phyloP scores from a whole-genome alignment of 2,797 vertebrate genomes.

The Eleutherodactylus coqui region DNA sequence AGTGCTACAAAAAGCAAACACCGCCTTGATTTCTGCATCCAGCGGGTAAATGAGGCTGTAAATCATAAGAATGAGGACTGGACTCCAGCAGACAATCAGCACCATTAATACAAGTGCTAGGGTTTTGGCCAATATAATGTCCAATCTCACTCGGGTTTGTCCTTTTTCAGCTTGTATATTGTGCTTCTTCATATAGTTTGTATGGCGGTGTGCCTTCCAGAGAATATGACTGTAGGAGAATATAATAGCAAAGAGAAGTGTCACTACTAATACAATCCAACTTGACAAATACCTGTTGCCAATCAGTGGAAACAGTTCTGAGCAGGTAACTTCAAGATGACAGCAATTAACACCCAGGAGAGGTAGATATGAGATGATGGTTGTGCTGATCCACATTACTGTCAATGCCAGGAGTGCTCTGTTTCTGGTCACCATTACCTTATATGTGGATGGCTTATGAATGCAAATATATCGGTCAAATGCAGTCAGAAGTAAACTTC shows the following conservation, averaged over 20 bases:
- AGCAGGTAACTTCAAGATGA: conserved; percentile 75
- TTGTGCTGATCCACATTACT: conserved; percentile 80
- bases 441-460: conserved; percentile 81
- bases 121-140: conserved; percentile 88
- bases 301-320: conserved; percentile 86
- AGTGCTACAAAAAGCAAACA: conserved; percentile 90
- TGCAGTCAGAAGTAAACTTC: conserved; percentile 90
- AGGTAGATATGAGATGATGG: conserved; percentile 83
- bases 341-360: conserved; percentile 92
- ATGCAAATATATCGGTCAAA: conserved; percentile 93
- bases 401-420: conserved; percentile 79
- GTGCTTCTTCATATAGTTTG: conserved; percentile 77
- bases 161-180: conserved; percentile 67
- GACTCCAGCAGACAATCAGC: conserved; percentile 87
- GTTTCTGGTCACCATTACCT: conserved; percentile 81
- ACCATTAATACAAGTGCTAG: conserved; percentile 86
- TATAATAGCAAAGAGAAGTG: conserved; percentile 82
- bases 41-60: conserved; percentile 77
- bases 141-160: conserved; percentile 82
- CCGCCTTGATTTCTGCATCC: conserved; percentile 73
- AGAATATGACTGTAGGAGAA: conserved; percentile 84
- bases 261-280: conserved; percentile 80
- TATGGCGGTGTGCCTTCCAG: conserved; percentile 86
- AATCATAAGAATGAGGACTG: conserved; percentile 83
- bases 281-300: conserved; percentile 78